phyloP scores from a whole-genome alignment of 2,797 vertebrate species.

The Enteromius treurensis region DNA sequence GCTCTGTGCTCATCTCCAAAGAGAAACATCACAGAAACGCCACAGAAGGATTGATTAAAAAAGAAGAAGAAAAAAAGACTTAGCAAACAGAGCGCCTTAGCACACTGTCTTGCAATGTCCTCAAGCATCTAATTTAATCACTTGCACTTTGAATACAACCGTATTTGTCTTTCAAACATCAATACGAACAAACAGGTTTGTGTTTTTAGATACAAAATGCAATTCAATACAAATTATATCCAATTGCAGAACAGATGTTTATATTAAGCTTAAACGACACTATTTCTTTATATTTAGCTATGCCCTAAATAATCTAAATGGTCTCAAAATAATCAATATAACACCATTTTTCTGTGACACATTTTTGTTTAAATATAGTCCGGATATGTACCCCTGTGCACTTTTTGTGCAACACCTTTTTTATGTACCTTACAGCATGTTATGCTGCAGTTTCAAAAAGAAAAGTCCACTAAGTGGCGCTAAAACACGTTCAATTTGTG shows the following conservation, averaged over 20 bases:
- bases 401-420: no score
- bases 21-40: constrained; percentile 18
- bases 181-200: neutral
- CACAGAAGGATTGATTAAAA: constrained; percentile 14
- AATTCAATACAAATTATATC: neutral
- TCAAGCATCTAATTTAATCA: neutral
- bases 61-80: neutral
- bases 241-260: neutral
- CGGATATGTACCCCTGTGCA: neutral
- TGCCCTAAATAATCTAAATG: neutral
- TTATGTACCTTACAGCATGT: no score
- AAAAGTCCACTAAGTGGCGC: no score
- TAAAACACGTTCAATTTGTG: no score
- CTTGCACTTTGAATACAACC: neutral
- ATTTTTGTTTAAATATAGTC: neutral
- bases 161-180: constrained; percentile 10
- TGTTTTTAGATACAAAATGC: neutral
- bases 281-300: neutral
- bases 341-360: neutral
- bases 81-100: constrained; percentile 3
- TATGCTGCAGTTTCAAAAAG: no score
- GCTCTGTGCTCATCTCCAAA: constrained; percentile 33
- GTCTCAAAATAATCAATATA: neutral
- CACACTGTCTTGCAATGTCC: constrained; percentile 26
- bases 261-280: neutral